Evolutionary conservation across 2,797 vertebrate species (phyloP).

Genomic region (Sphenopsis melanotis): DNA sequence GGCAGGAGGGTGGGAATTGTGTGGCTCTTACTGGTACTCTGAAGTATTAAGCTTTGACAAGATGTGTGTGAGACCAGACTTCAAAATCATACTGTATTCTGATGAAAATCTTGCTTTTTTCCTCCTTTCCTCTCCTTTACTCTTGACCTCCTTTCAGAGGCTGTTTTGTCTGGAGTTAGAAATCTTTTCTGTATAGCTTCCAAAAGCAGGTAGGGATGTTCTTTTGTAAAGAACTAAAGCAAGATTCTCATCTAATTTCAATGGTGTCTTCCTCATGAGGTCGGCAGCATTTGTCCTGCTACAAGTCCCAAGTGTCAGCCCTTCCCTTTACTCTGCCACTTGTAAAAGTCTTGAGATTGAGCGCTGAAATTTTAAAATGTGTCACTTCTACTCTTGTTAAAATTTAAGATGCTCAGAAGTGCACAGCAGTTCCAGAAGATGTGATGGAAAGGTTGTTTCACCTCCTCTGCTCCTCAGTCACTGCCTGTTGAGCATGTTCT

Average conservation of each 20-base stretch:
- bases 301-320: background rate
- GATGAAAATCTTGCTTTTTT: constrained; percentile 21
- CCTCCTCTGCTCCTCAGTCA: accelerated
- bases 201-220: background rate
- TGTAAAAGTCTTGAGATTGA: background rate
- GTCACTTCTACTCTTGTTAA: background rate
- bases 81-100: background rate
- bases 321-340: background rate
- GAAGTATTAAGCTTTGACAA: background rate
- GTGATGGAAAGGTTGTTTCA: background rate
- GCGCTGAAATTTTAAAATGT: background rate
- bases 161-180: constrained; percentile 10
- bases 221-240: background rate
- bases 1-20: background rate
- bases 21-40: background rate
- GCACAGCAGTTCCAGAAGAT: background rate
- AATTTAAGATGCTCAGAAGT: background rate
- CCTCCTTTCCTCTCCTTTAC: background rate
- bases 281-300: background rate
- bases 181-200: background rate
- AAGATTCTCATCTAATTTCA: background rate
- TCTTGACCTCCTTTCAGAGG: constrained; percentile 19
- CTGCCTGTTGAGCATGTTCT: accelerated
- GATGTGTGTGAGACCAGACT: background rate
- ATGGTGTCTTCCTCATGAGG: background rate